Evolutionary conservation across 2,888 invertebrate genomes (phyloP), one percentile per base, ranked within the genome.

Genomic region (Nomada flava): DNA sequence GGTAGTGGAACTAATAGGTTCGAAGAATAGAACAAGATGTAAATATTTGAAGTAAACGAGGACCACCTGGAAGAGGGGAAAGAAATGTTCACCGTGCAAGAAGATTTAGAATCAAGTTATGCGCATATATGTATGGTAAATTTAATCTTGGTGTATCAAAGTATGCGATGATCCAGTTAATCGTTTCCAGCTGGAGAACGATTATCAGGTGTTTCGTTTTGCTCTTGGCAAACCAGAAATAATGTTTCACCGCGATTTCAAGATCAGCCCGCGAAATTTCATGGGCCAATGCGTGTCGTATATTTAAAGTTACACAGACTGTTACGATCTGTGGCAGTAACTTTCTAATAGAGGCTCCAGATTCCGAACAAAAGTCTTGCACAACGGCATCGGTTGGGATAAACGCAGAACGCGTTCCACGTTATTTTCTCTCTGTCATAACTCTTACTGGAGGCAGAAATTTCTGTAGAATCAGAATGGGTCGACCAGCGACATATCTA

Each of bases 261-360:
- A 70, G 79, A 80, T 60, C 72, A 73, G 20, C 23, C 44, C 44
- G 59, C 42, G 50, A 77, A 60, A 55, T 69, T 69, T 74, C 63
- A 75, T 20, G 64, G 60, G 18, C 63, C 69, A 55, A 57, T 13
- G 53, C 50, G 23, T 44, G 20, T 4, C 44, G 23, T 0, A 50
- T 63, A 60, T 74, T 36, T 52, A 60, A 20, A 15, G 60, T 68
- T 64, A 53, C 69, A 62, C 55, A 29, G 63, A 44, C 68, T 63
- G 65, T 84, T 76, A 47, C 65, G 70, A 80, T 74, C 69, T 18
- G 7, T 47, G n/a, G 10, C 42, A 65, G 60, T 59, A 74, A 82
- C 85, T 86, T 86, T 86, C 85, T 86, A 86, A 59, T 62, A 68
- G 68, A 74, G 68, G 72, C 80, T 80, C 77, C 68, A 59, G 69